These are phyloP conservation scores for Eupithecia subfuscata DNA, from an alignment of 2,888 invertebrate genomes.

Conservation along the genomic window DNA sequence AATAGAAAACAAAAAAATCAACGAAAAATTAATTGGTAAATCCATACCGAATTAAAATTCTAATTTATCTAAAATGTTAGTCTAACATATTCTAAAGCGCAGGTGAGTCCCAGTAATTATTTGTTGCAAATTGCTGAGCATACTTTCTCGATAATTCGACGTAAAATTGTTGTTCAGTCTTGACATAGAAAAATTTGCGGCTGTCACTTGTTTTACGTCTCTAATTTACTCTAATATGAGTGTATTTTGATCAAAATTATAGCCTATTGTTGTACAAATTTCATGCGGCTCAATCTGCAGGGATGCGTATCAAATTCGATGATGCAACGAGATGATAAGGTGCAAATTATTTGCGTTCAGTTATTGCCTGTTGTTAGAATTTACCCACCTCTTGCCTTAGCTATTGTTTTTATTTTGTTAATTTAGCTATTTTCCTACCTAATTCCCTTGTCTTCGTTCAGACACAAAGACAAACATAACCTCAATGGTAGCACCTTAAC, in stretches of 20 bases:
- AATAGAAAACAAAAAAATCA: conserved; percentile 66
- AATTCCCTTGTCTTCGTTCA: conserved; percentile 37
- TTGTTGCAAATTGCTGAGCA: conserved; percentile 8
- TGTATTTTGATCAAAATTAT: conserved; percentile 23
- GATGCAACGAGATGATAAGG: conserved; percentile 84
- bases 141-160: conserved; percentile 8
- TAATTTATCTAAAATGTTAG: conserved; percentile 54
- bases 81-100: conserved; percentile 63
- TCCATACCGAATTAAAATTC: conserved; percentile 61
- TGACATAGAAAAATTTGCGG: conserved; percentile 72
- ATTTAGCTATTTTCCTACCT: conserved; percentile 17
- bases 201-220: conserved; percentile 83
- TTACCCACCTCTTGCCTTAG: conserved; percentile 52
- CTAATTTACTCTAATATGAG: conserved; percentile 51
- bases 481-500: conserved; percentile 51
- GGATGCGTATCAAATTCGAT: conserved; percentile 72
- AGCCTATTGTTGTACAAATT: conserved; percentile 49
- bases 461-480: conserved; percentile 60
- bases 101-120: conserved; percentile 59
- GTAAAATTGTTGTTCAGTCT: conserved; percentile 46
- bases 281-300: conserved; percentile 71
- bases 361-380: conserved; percentile 47
- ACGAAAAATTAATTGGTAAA: conserved; percentile 62
- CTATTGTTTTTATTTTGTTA: conserved; percentile 41
- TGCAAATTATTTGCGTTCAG: conserved; percentile 60